Evolutionary conservation across 2,113 vertebrate species (phyloP).

Genomic region (Acanthisitta chloris): DNA sequence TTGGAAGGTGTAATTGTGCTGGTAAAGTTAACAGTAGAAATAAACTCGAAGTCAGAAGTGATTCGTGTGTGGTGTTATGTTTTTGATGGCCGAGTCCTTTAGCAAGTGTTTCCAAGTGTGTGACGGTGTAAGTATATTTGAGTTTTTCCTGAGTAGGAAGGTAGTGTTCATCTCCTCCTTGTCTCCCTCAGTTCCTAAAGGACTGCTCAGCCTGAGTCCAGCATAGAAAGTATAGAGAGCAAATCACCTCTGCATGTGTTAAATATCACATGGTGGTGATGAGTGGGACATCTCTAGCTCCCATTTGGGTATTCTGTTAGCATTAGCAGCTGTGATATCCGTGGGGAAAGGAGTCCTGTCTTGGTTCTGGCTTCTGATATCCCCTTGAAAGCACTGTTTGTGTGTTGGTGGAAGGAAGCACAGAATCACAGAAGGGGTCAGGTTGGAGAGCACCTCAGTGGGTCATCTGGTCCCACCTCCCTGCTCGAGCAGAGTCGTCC

Average conservation of each 20-base stretch:
- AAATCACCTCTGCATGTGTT: accelerated
- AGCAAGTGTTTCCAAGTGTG: neutral
- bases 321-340: neutral
- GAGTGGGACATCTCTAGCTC: neutral
- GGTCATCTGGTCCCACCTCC: neutral
- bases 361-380: neutral
- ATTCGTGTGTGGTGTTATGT: accelerated
- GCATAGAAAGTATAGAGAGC: neutral
- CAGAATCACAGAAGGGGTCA: neutral
- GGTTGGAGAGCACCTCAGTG: neutral
- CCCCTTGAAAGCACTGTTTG: neutral
- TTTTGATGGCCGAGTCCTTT: neutral
- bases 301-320: neutral
- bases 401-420: neutral
- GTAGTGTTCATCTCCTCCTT: neutral
- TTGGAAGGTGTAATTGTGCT: neutral
- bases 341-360: neutral
- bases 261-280: neutral
- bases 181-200: neutral
- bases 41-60: neutral
- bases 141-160: neutral
- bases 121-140: neutral
- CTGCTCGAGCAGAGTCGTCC: neutral
- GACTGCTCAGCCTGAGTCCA: neutral
- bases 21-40: neutral